Evolutionary conservation across 2,888 invertebrate species (phyloP).

Genomic region (Rhopalosiphum nymphaeae): DNA sequence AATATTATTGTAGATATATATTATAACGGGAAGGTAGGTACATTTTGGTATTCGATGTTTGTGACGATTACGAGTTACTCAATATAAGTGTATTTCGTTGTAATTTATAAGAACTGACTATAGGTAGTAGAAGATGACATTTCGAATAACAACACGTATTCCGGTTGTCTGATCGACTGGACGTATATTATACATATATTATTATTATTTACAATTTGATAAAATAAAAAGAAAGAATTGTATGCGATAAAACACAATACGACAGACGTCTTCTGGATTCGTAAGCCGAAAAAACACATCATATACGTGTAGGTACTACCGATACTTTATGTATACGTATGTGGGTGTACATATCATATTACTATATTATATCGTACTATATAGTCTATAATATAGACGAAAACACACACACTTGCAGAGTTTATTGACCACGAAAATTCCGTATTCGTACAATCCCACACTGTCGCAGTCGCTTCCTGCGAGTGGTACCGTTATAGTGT

Average conservation of each 20-base stretch:
- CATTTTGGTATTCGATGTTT: not conserved
- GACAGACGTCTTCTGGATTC: not conserved
- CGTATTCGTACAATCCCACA: constrained; percentile 45
- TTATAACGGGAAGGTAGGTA: not conserved
- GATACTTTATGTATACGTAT: not conserved
- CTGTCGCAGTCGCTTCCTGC: constrained; percentile 5
- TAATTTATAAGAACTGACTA: not conserved
- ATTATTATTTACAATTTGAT: not conserved
- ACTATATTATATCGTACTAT: not conserved
- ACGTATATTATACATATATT: not conserved
- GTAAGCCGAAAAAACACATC: not conserved
- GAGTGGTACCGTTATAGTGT: not conserved
- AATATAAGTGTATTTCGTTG: not conserved
- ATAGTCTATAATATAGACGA: not conserved
- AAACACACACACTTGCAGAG: constrained; percentile 16
- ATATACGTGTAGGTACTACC: constrained; percentile 1
- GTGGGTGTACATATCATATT: not conserved
- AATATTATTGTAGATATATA: not conserved
- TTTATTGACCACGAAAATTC: constrained; percentile 62
- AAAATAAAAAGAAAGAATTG: not conserved
- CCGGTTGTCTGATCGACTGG: not conserved
- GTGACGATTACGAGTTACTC: not conserved
- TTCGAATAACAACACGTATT: not conserved
- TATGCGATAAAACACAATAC: not conserved
- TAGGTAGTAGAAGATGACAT: not conserved